Conservation (phyloP, 1,140 invertebrate genomes). For the Apis mellifera region DNA sequence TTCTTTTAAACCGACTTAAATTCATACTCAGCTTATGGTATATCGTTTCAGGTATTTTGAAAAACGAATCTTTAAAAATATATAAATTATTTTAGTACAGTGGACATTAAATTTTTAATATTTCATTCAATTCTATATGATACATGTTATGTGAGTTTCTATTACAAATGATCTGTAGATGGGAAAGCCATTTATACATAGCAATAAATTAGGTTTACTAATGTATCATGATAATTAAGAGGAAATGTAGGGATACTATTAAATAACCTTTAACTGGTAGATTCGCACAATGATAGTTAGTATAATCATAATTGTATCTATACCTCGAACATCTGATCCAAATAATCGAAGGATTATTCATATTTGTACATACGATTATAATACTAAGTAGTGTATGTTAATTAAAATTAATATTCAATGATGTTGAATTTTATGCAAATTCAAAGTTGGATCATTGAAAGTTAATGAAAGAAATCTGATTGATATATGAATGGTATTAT, state of each 20-base stretch:
- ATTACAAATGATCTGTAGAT: too few species aligned
- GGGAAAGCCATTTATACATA: not conserved
- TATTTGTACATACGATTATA: not conserved
- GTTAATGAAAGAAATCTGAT: not conserved
- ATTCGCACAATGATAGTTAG: not conserved
- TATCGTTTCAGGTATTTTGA: too few species aligned
- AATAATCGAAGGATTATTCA: constrained; percentile 19
- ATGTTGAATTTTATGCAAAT: not conserved
- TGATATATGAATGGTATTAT: not conserved
- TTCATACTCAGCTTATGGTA: too few species aligned
- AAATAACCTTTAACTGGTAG: constrained; percentile 20
- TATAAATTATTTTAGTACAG: too few species aligned
- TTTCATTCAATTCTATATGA: not conserved
- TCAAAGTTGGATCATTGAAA: not conserved
- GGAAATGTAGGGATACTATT: not conserved
- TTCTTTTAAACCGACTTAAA: too few species aligned
- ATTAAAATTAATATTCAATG: not conserved
- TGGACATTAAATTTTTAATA: not conserved
- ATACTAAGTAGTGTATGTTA: not conserved
- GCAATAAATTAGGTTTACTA: constrained; percentile 22
- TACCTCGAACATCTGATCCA: not conserved
- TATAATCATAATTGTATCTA: constrained; percentile 5
- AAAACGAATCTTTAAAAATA: too few species aligned
- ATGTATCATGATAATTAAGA: constrained; percentile 12
- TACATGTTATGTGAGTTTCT: not conserved